phyloP scores from a whole-genome alignment of 2,888 invertebrate genomes.

The Unio delphinus region DNA sequence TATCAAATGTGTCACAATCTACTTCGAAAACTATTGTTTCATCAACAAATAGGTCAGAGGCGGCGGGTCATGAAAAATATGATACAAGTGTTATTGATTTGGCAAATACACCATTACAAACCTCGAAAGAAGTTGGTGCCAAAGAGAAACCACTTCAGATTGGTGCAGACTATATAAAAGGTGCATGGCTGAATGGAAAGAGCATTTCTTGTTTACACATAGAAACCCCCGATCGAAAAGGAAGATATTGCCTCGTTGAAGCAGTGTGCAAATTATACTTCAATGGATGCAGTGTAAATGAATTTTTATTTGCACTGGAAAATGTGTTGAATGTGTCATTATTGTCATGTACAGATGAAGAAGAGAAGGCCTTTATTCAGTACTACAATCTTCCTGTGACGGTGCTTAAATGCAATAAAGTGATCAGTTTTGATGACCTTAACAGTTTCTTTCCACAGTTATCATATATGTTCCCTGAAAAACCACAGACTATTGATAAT shows the following conservation, averaged over 20 bases:
- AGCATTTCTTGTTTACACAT: constrained; percentile 64
- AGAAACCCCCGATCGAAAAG: constrained; percentile 37
- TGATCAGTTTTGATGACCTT: constrained; percentile 60
- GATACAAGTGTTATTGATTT: too few species aligned
- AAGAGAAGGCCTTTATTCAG: constrained; percentile 65
- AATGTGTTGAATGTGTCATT: constrained; percentile 59
- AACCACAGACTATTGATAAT: constrained; percentile 10
- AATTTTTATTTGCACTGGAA: constrained; percentile 63
- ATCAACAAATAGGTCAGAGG: too few species aligned
- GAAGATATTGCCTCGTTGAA: constrained; percentile 64
- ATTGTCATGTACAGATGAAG: constrained; percentile 58
- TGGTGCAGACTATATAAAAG: constrained; percentile 44
- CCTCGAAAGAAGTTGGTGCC: background rate
- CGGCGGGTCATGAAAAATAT: too few species aligned
- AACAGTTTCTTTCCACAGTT: constrained; percentile 63
- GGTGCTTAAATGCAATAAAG: constrained; percentile 64
- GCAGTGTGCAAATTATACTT: constrained; percentile 67
- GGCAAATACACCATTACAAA: too few species aligned
- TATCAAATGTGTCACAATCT: too few species aligned
- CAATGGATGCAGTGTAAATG: constrained; percentile 59
- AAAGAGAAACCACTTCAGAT: constrained; percentile 6
- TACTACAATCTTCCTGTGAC: constrained; percentile 65
- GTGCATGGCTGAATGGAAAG: constrained; percentile 61
- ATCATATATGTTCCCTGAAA: constrained; percentile 59
- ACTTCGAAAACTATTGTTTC: too few species aligned